A percentile compares a stretch with the other conserved stretches of the same genome.
Evolutionary conservation across 2,797 vertebrate species (phyloP).

Genomic region (Rhodeus uyekii): DNA sequence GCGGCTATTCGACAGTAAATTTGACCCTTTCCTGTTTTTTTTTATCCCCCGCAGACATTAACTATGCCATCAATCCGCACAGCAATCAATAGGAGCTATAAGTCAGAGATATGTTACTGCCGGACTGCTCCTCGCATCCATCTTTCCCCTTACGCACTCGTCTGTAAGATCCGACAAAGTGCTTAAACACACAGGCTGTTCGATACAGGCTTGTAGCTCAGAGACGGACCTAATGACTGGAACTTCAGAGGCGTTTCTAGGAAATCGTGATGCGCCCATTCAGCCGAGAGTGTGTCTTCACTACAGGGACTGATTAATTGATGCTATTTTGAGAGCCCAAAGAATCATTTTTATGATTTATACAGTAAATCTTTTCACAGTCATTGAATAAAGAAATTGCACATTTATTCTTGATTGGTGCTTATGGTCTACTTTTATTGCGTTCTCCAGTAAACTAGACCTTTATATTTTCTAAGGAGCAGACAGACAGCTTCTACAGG

Average conservation of each 20-base stretch:
- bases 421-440: neutral
- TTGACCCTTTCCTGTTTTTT: neutral
- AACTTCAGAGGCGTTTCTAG: constrained; percentile 31
- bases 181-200: constrained; percentile 27
- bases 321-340: constrained; percentile 17
- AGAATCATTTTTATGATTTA: neutral
- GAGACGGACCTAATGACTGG: constrained; percentile 21
- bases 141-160: neutral
- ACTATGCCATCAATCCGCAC: neutral
- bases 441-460: neutral
- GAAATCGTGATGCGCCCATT: constrained; percentile 11
- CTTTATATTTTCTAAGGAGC: neutral
- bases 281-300: constrained; percentile 27
- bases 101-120: constrained; percentile 19
- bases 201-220: constrained; percentile 36
- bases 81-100: constrained; percentile 7
- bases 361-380: neutral
- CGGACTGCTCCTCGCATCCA: neutral
- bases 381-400: neutral
- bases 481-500: neutral
- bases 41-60: constrained; percentile 26
- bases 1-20: constrained; percentile 3
- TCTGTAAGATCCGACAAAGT: constrained; percentile 33
- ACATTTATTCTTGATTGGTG: neutral
- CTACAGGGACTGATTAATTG: constrained; percentile 24